Base-by-base conservation (phyloP, 2,797 vertebrate species). In the Triplophysa yarkandensis region DNA sequence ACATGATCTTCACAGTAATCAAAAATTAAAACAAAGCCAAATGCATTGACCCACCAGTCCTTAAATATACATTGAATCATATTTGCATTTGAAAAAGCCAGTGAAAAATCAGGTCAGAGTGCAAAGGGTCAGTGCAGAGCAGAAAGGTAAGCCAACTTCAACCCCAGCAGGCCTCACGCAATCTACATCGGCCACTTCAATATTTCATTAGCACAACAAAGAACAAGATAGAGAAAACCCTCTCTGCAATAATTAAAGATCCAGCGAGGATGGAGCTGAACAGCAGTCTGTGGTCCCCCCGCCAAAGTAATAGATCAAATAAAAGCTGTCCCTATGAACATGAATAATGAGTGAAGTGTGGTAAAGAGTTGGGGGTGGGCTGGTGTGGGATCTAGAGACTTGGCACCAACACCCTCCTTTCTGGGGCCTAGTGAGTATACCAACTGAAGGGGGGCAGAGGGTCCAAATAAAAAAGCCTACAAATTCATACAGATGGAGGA, bases 251-350 rank as follows among this genome's bases (percentile, higher is more conserved):
- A 91, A 91, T 91, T 89, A 90, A 90, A 92, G 87, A 90, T 90
- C 87, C 87, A 88, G 85, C 86, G 82, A 85, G 89, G 88, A 89
- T 85, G 88, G 85, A 84, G 86, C 85, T 79, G 83, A 86, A 82
- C 87, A 87, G 87, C 88, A 87, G 86, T 87, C 86, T 68, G 69
- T 10, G 60, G 77, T 85, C 80, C 80, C 87, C 87, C 84, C 80
- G 86, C 83, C 87, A 89, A 90, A 91, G 90, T 90, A 90, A 89
- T 90, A 89, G 91, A 92, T 92, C 89, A 92, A 92, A 92, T 91
- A 86, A 88, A 92, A 88, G 87, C 87, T 89, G 89, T 91, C 88
- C 89, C 88, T 90, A 86, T 88, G 89, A 91, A 88, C 89, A 91
- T 92, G 89, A 91, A 92, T 92, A 91, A 92, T 91, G 88, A 90